Evolutionary conservation across 2,888 invertebrate genomes (phyloP).

Genomic region (Trachelus stipa): DNA sequence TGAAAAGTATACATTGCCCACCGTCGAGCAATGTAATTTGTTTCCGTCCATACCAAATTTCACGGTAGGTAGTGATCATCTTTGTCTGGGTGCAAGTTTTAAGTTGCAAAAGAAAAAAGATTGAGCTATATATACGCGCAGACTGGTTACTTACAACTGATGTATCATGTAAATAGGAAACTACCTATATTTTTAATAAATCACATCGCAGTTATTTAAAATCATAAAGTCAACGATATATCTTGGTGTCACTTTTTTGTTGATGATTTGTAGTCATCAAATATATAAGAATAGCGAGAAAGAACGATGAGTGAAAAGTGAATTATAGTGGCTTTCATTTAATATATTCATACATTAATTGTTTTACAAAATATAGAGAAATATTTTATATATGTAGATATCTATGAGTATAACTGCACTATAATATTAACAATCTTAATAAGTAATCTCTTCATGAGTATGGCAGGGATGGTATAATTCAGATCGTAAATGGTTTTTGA

Average conservation of each 20-base stretch:
- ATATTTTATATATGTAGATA: neutral
- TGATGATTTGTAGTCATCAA: neutral
- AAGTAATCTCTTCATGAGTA: neutral
- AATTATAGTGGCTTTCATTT: neutral
- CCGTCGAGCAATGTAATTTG: constrained; percentile 70
- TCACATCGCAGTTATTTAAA: neutral
- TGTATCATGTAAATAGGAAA: constrained; percentile 6
- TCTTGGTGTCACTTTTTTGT: neutral
- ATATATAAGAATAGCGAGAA: neutral
- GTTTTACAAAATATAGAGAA: neutral
- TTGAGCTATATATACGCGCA: neutral
- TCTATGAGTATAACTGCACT: neutral
- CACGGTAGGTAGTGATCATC: constrained; percentile 83
- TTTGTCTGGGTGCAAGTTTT: constrained; percentile 82
- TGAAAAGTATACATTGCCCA: constrained; percentile 75
- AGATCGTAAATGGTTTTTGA: neutral
- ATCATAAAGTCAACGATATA: neutral
- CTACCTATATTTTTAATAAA: constrained; percentile 5
- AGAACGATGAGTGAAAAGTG: neutral
- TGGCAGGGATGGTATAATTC: neutral
- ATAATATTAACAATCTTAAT: neutral
- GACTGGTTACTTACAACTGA: neutral
- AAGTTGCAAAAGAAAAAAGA: constrained; percentile 65
- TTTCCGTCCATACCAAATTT: constrained; percentile 80
- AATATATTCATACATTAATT: neutral